Evolutionary conservation across 2,113 vertebrate species (phyloP).

Genomic region (Psephotus haematonotus): DNA sequence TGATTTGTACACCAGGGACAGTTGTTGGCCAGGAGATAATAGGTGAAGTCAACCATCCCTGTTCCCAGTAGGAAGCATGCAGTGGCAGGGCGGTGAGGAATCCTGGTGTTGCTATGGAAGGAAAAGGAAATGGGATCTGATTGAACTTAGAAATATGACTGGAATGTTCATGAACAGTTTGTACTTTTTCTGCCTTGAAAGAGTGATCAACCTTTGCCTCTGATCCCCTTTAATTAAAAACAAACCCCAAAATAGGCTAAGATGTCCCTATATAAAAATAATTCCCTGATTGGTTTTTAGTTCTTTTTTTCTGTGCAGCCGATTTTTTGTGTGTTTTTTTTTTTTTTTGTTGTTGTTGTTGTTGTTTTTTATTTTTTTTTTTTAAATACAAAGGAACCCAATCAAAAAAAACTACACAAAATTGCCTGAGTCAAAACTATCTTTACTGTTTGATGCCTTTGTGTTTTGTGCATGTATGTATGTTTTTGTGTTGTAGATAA

Average conservation of each 20-base stretch:
- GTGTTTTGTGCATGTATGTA: fast-evolving
- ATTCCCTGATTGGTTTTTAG: not conserved
- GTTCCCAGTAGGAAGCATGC: not conserved
- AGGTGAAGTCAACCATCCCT: not conserved
- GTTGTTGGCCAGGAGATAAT: not conserved
- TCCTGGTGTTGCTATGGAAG: not conserved
- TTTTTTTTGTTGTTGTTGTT: not conserved
- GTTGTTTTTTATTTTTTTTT: not conserved
- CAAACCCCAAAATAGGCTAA: not conserved
- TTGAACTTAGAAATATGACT: not conserved
- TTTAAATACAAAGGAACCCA: not conserved
- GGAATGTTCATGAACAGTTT: not conserved
- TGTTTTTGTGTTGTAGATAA: not conserved
- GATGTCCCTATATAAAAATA: not conserved
- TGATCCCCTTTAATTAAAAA: not conserved
- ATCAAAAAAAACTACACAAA: not conserved
- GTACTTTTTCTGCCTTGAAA: not conserved
- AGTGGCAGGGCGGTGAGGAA: not conserved
- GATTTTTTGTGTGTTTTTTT: not conserved
- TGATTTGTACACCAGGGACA: not conserved
- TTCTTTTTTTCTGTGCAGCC: not conserved
- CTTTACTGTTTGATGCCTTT: not conserved
- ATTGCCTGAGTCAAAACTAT: not conserved
- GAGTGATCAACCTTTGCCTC: not conserved
- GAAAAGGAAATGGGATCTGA: not conserved